These are phyloP conservation scores for Metalampra italica DNA, from an alignment of 2,888 invertebrate species.

Conservation along the genomic window DNA sequence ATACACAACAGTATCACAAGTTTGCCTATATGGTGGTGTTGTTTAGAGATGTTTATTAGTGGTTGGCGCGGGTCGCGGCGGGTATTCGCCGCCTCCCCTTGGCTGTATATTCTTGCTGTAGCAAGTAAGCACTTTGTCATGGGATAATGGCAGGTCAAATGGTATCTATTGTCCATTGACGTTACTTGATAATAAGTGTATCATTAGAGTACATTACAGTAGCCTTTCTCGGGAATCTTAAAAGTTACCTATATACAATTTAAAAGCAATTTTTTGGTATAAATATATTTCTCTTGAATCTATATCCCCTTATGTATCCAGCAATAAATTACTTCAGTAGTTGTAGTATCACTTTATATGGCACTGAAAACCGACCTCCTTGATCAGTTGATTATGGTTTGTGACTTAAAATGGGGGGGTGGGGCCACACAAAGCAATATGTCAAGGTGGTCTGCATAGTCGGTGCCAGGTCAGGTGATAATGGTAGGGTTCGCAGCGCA, in stretches of 20 bases:
- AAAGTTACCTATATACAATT: constrained; percentile 78
- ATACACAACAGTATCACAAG: constrained; percentile 71
- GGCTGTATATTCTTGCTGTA: constrained; percentile 74
- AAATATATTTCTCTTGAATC: constrained; percentile 76
- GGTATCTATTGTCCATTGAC: constrained; percentile 78
- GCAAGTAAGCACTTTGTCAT: constrained; percentile 69
- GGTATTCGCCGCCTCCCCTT: constrained; percentile 53
- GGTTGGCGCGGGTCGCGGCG: constrained; percentile 50
- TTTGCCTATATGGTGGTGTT: constrained; percentile 69
- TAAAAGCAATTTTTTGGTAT: constrained; percentile 69
- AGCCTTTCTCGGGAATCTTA: constrained; percentile 76
- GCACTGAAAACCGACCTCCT: constrained; percentile 42
- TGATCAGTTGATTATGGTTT: constrained; percentile 10
- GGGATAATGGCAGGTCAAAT: constrained; percentile 72
- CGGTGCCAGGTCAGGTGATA: constrained; percentile 50
- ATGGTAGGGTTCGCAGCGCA: constrained; percentile 75
- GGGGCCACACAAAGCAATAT: background rate
- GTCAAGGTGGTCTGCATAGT: constrained; percentile 30
- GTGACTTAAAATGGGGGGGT: constrained; percentile 11
- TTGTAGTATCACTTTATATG: constrained; percentile 65
- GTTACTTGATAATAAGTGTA: constrained; percentile 78
- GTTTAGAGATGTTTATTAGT: constrained; percentile 69
- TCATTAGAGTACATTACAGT: constrained; percentile 78
- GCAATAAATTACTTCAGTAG: constrained; percentile 77
- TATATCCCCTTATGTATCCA: constrained; percentile 78